Conservation (phyloP, 2,797 vertebrate genomes). For the Liasis olivaceus region DNA sequence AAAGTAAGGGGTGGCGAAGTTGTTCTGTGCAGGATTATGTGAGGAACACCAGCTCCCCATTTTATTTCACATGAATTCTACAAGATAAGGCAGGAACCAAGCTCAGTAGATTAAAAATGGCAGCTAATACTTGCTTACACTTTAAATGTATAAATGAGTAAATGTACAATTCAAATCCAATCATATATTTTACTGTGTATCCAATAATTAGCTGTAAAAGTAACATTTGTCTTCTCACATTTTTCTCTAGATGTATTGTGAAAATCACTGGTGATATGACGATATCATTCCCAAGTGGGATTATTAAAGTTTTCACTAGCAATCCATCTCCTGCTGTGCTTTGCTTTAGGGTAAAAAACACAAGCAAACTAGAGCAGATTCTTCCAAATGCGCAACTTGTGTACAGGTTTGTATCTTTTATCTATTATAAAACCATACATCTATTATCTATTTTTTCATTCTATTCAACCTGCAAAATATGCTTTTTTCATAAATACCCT, state of each 20-base stretch:
- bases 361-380: slow-evolving; percentile 90
- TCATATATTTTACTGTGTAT: background rate
- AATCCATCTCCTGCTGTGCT: slow-evolving; percentile 93
- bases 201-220: slow-evolving; percentile 13
- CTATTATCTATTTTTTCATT: slow-evolving; percentile 14
- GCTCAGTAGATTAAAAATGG: background rate
- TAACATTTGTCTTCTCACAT: slow-evolving; percentile 38
- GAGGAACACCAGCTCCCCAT: background rate
- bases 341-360: slow-evolving; percentile 92
- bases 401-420: slow-evolving; percentile 83
- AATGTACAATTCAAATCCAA: slow-evolving; percentile 33
- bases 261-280: slow-evolving; percentile 99
- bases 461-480: background rate
- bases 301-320: slow-evolving; percentile 96
- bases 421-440: slow-evolving; percentile 19
- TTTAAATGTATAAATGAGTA: background rate
- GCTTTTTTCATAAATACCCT: slow-evolving; percentile 23
- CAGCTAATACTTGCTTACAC: slow-evolving; percentile 25
- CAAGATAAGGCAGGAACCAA: background rate
- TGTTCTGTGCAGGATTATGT: background rate
- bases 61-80: background rate
- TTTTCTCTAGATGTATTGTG: slow-evolving; percentile 89
- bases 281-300: slow-evolving; percentile 93
- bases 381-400: slow-evolving; percentile 94
- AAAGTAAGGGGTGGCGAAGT: background rate